Evolutionary conservation across 2,797 vertebrate genomes (phyloP), one percentile per base, ranked within the genome.

Genomic region (Oreochromis mossambicus): DNA sequence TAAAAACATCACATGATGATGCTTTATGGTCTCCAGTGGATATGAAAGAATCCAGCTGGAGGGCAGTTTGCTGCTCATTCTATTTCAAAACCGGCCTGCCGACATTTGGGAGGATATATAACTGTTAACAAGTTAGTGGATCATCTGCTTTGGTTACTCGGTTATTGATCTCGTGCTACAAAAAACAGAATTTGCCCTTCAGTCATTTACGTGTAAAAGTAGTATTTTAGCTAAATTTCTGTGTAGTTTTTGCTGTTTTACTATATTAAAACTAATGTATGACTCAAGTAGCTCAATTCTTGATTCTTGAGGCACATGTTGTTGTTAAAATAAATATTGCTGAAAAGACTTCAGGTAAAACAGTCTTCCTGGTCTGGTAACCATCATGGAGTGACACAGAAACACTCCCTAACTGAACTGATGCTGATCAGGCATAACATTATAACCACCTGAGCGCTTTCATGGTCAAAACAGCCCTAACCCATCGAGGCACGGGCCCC

Each of bases 161-260:
- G 19, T 66, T 36, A 2, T 38, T 68, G n/a, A 68, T 24, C n/a
- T 41, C 3, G n/a, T 24, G 36, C 4, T 68, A 2, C 2, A 1
- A 61, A 41, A 17, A 41, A 24, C 4, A 36, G 4, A 36, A 17
- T 70, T 11, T 17, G 41, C 2, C 4, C 13, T 46, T 11, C 66
- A 26, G 66, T 11, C 8, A 46, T 24, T 2, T 17, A 11, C 2
- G 1, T 70, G 38, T 8, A 70, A 70, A 70, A 70, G 8, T 14
- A 41, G 36, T 0, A 38, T 1, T 8, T 41, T 38, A 3, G n/a
- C 5, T 24, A 24, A 0, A 15, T 26, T 1, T 43, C 66, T 70
- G 38, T 46, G 21, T 43, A 3, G n/a, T 0, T 41, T 68, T 41
- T 43, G n/a, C 63, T 24, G 32, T 63, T 36, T 36, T 8, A 63